Percentiles rank a stretch among this genome's conserved stretches.
These are phyloP conservation scores for Malurus melanocephalus DNA, from an alignment of 2,113 vertebrate species.

Conservation along the genomic window DNA sequence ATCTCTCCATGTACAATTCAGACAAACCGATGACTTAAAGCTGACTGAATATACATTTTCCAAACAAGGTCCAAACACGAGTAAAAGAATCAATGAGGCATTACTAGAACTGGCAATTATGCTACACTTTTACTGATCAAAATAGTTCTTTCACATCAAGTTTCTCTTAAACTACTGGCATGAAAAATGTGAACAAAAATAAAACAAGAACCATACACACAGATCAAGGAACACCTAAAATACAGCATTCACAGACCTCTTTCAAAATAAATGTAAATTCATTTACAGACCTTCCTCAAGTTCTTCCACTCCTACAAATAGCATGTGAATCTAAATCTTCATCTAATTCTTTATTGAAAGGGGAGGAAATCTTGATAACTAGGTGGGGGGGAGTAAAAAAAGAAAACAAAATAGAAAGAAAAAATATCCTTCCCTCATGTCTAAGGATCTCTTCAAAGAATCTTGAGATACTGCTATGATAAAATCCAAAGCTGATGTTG, in stretches of 20 bases:
- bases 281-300: background rate
- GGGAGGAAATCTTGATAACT: background rate
- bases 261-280: background rate
- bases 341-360: background rate
- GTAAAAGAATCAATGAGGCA: background rate
- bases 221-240: background rate
- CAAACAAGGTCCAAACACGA: background rate
- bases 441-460: background rate
- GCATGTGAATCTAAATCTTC: background rate
- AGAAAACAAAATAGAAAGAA: background rate
- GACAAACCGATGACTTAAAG: background rate
- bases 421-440: background rate
- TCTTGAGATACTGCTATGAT: background rate
- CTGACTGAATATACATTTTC: background rate
- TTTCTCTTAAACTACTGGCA: background rate
- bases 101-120: background rate
- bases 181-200: background rate
- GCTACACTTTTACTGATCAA: background rate
- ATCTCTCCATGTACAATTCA: background rate
- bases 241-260: background rate
- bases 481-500: slow-evolving; percentile 13
- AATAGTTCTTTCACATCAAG: background rate
- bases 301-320: background rate
- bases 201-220: background rate
- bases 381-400: background rate